Conservation (phyloP, 2,888 invertebrate species). For the Andrena bicolor region DNA sequence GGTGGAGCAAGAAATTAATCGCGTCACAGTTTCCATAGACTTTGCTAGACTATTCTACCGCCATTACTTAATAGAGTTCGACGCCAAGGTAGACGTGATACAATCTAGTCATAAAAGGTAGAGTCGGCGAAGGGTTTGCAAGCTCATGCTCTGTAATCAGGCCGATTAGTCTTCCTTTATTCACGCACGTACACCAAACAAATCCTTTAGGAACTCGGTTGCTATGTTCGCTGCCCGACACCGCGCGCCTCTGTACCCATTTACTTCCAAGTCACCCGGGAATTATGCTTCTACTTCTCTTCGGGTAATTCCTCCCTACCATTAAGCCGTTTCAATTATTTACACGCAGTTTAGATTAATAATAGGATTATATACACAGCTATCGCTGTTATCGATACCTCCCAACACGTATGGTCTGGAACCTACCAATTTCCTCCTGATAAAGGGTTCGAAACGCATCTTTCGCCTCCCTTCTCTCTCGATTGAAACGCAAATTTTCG, state of each 20-base stretch:
- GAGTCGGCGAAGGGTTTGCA: slow-evolving; percentile 62
- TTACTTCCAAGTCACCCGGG: slow-evolving; percentile 79
- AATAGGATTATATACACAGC: slow-evolving; percentile 75
- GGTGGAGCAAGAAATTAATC: background rate
- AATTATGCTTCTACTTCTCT: slow-evolving; percentile 76
- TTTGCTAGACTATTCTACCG: background rate
- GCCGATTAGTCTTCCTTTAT: slow-evolving; percentile 73
- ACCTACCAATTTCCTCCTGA: slow-evolving; percentile 5
- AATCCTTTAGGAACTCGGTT: slow-evolving; percentile 71
- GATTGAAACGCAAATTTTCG: background rate
- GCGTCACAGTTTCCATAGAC: background rate
- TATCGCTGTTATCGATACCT: slow-evolving; percentile 67
- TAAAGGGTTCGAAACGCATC: background rate
- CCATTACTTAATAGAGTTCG: slow-evolving; percentile 54
- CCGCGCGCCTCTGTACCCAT: slow-evolving; percentile 53
- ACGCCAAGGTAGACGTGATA: slow-evolving; percentile 23
- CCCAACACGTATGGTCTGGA: slow-evolving; percentile 3
- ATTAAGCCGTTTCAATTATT: slow-evolving; percentile 83
- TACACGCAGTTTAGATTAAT: slow-evolving; percentile 82
- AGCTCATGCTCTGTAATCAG: slow-evolving; percentile 73
- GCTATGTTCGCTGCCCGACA: slow-evolving; percentile 54
- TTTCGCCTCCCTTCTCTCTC: background rate
- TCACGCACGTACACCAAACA: slow-evolving; percentile 63
- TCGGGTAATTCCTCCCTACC: slow-evolving; percentile 80
- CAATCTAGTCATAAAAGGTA: slow-evolving; percentile 47